phyloP scores from a whole-genome alignment of 2,888 invertebrate species.

The Tetragnatha montana region DNA sequence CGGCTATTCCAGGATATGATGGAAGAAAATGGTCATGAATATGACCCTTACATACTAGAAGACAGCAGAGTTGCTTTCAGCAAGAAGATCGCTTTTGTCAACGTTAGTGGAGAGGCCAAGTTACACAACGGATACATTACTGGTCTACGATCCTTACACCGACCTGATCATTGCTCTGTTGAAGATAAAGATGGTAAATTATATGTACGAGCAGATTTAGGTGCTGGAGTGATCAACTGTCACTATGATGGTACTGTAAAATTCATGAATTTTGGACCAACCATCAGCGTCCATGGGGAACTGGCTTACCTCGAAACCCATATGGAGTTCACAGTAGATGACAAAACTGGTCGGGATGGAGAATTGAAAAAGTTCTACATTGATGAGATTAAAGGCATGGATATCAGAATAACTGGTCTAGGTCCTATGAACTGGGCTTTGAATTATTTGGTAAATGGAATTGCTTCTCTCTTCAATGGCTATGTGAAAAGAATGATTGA shows the following conservation, averaged over 20 bases:
- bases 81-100: slow-evolving; percentile 58
- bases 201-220: slow-evolving; percentile 50
- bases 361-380: slow-evolving; percentile 43
- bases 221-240: slow-evolving; percentile 50
- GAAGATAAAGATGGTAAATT: slow-evolving; percentile 32
- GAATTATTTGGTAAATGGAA: slow-evolving; percentile 52
- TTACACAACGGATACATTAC: slow-evolving; percentile 57
- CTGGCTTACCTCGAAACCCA: slow-evolving; percentile 45
- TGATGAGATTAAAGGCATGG: slow-evolving; percentile 62
- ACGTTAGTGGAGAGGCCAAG: slow-evolving; percentile 59
- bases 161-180: slow-evolving; percentile 50
- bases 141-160: slow-evolving; percentile 45
- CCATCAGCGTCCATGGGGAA: slow-evolving; percentile 33
- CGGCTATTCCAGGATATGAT: slow-evolving; percentile 48
- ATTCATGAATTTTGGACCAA: slow-evolving; percentile 59
- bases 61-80: slow-evolving; percentile 47
- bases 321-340: slow-evolving; percentile 55
- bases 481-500: slow-evolving; percentile 33
- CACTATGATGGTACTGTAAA: slow-evolving; percentile 57
- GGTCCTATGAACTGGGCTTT: slow-evolving; percentile 60
- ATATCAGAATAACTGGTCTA: slow-evolving; percentile 37
- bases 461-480: slow-evolving; percentile 43
- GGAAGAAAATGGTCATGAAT: slow-evolving; percentile 50
- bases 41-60: slow-evolving; percentile 53
- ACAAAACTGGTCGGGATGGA: slow-evolving; percentile 50